Evolutionary conservation across 1,140 invertebrate species (phyloP), one percentile per base, ranked within the genome.

Genomic region (Diploscapter pachys): DNA sequence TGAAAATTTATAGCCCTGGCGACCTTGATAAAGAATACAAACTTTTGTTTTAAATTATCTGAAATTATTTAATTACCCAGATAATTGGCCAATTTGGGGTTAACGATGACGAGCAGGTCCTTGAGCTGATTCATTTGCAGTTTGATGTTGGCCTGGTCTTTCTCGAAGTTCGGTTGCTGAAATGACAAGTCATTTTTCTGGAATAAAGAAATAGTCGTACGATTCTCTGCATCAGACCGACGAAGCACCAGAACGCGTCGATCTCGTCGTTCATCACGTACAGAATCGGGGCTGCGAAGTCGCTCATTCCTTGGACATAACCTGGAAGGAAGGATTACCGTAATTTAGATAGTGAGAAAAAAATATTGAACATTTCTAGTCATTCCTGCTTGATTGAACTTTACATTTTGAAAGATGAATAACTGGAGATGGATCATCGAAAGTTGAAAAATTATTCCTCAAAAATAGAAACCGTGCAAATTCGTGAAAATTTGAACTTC

Each of bases 201-300:
- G 56, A 65, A 63, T 13, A 11, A 79, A 65, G 4, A 50, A 76
- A 61, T 80, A 6, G 49, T n/a, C 64, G 31, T 52, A 55, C 55
- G 53, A 86, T 84, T 63, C 90, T 91, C 72, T 98, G 91, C 94
- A 99, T 98, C 78, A 98, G 94, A n/a, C 94, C 94, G 68, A 94
- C 94, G 88, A 99, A 99, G 87, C 94, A 97, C 97, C 97, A 99
- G 89, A 99, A 99, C 1, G 94, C 91, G 86, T 98, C 94, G 4
- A 93, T 91, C 88, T 98, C 95, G 86, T 93, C 92, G 73, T 93
- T 90, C 89, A 96, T 90, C 9, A 98, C 89, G 83, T 92, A 91
- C 53, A 98, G 88, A 79, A 99, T 91, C 2, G 96, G 96, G 13
- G 94, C 93, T 54, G 98, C 87, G 63, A 99, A 89, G 88, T 99